Evolutionary conservation across 2,888 invertebrate genomes (phyloP).

Genomic region (Sesamia inferens): DNA sequence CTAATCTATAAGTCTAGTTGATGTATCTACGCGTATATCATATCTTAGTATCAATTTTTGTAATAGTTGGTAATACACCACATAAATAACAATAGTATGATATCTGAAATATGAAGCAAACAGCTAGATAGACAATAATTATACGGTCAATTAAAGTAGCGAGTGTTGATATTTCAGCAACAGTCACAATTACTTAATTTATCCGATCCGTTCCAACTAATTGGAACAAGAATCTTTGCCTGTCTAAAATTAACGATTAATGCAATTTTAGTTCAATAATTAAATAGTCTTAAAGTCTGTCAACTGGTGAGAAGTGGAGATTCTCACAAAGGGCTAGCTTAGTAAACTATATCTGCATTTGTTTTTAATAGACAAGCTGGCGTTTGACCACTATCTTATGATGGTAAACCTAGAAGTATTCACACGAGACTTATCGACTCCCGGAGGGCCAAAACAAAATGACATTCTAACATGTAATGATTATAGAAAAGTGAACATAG

Average conservation of each 20-base stretch:
- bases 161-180: slow-evolving; percentile 2
- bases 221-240: not conserved
- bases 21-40: too few species aligned
- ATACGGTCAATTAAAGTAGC: not conserved
- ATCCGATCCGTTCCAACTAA: slow-evolving; percentile 38
- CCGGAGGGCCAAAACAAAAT: not conserved
- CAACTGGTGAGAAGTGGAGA: slow-evolving; percentile 29
- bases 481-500: not conserved
- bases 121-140: not conserved
- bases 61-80: too few species aligned
- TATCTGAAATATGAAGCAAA: not conserved
- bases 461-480: not conserved
- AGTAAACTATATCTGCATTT: slow-evolving; percentile 7
- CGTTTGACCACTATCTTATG: not conserved
- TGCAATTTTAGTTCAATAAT: slow-evolving; percentile 16
- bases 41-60: too few species aligned
- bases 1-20: too few species aligned
- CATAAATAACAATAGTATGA: not conserved
- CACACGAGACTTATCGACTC: not conserved
- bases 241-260: slow-evolving; percentile 12
- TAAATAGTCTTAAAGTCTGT: slow-evolving; percentile 35
- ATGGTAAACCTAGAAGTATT: not conserved
- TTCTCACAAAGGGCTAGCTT: not conserved
- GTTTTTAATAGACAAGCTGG: not conserved
- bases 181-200: slow-evolving; percentile 3